Base-by-base conservation (phyloP, 92 coral and sea anemone genomes). In the Parazoanthus darwini region DNA sequence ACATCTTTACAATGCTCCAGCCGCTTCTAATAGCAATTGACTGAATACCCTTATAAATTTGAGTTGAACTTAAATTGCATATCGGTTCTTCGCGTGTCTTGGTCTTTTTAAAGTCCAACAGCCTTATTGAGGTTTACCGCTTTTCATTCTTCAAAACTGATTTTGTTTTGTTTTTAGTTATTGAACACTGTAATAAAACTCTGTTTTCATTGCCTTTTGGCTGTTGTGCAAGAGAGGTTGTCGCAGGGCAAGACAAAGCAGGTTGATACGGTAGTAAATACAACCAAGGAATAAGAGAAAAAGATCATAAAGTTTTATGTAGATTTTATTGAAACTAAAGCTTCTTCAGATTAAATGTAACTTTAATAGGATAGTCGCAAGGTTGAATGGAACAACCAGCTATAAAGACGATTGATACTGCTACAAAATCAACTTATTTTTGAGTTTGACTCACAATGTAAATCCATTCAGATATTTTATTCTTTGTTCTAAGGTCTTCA, bases 381-480 rank as follows among this genome's bases (percentile, higher is more conserved):
- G 25, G n/a, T n/a, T 76, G 20, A 74, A 37, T 46, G 59, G 39
- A 11, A 25, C n/a, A 33, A 25, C 66, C n/a, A n/a, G 18, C n/a
- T 33, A 36, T 33, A 73, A 15, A 10, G 46, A 4, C 8, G 76
- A 38, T 65, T 82, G 65, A 44, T 79, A 50, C 66, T 79, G 59
- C 82, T 18, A 25, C 82, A 79, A 79, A 43, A 58, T 82, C 36
- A 42, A 66, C 35, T 46, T 82, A 33, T 16, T 43, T 58, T 8
- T 11, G 36, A 15, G 36, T 38, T 37, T 14, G 35, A 37, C 20
- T 66, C 43, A 48, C 71, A 56, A 58, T 80, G 85, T 36, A 10
- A 66, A 35, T 71, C 87, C 25, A 48, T 71, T 46, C 65, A 70
- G 87, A 44, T 68, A 48, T 84, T 54, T 71, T 7, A 26, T 6